Percentiles rank a stretch among this genome's conserved stretches.
Conservation (phyloP, 2,797 vertebrate genomes). For the Chrysocyon brachyurus region DNA sequence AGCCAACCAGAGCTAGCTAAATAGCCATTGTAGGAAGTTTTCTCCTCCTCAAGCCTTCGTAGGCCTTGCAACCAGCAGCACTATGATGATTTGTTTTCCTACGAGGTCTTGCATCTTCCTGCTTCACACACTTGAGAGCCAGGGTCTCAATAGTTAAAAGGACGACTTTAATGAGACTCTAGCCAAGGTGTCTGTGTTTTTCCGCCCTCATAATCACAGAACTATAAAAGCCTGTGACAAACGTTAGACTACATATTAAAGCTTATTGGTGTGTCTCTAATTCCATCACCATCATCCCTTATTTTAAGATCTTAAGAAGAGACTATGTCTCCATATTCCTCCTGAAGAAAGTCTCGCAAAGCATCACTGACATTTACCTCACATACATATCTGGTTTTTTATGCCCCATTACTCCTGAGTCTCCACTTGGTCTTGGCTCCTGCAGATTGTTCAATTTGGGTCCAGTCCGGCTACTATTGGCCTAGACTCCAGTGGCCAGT, state of each 20-base stretch:
- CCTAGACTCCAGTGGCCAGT: neutral
- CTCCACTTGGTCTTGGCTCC: neutral
- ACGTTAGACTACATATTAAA: neutral
- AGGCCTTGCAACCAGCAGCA: neutral
- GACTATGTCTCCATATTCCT: neutral
- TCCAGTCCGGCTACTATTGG: neutral
- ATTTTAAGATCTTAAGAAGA: slow-evolving; percentile 17
- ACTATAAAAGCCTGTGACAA: neutral
- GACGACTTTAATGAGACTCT: slow-evolving; percentile 21
- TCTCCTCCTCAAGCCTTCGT: neutral
- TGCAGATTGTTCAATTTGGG: neutral
- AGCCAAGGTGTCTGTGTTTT: neutral
- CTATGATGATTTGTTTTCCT: neutral
- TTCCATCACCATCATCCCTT: neutral
- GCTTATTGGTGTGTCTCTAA: neutral
- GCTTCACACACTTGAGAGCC: neutral
- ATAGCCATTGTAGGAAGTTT: neutral
- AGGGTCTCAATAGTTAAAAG: neutral
- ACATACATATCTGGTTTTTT: neutral
- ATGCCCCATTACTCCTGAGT: neutral
- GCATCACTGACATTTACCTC: neutral
- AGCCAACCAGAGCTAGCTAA: neutral
- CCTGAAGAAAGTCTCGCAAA: neutral
- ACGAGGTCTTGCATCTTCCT: neutral
- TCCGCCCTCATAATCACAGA: neutral